Evolutionary conservation across 2,113 vertebrate genomes (phyloP).

Genomic region (Gallinago undulata): DNA sequence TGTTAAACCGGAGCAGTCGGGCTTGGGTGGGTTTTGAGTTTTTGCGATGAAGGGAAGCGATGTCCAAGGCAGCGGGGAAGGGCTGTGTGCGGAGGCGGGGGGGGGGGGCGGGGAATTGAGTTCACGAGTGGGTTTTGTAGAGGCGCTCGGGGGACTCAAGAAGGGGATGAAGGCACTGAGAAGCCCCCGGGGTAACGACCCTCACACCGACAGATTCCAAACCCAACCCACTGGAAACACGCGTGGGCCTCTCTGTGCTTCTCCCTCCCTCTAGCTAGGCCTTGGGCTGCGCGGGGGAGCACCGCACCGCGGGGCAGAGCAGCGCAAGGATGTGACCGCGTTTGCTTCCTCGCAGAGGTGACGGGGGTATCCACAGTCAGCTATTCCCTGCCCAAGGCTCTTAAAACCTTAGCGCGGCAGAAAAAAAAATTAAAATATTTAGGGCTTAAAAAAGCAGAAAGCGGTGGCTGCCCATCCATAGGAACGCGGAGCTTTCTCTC

Average conservation of each 20-base stretch:
- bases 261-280: background rate
- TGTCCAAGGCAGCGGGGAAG: background rate
- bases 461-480: background rate
- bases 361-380: background rate
- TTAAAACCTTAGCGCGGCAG: background rate
- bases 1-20: background rate
- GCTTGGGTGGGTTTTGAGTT: background rate
- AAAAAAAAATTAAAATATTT: background rate
- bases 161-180: background rate
- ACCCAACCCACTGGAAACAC: background rate
- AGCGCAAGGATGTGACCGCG: background rate
- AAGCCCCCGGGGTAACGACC: background rate
- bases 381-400: background rate
- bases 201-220: too few relatives aligned
- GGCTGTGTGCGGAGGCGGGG: background rate
- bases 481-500: background rate
- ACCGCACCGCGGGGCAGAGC: accelerated
- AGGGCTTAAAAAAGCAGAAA: background rate
- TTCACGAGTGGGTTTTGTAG: background rate
- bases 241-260: background rate
- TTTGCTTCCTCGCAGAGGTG: background rate
- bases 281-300: background rate
- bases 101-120: background rate
- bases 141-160: accelerated
- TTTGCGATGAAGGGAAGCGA: background rate